These are phyloP conservation scores for Oncorhynchus keta DNA, from an alignment of 2,113 vertebrate genomes.

Conservation along the genomic window DNA sequence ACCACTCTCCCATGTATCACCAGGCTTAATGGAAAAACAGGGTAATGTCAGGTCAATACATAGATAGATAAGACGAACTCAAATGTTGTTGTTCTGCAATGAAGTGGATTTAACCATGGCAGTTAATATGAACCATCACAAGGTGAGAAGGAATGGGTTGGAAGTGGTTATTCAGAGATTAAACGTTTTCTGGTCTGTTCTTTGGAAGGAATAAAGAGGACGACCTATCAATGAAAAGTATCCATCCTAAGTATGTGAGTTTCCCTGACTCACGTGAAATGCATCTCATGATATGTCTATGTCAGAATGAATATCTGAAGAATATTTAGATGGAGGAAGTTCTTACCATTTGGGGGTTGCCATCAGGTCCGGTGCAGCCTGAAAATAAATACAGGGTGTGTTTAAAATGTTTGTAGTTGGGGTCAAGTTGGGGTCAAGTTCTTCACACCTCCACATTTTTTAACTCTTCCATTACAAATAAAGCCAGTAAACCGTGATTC, in stretches of 20 bases:
- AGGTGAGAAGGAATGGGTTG: too few species aligned
- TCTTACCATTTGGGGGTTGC: conserved; percentile 74
- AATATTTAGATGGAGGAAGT: neutral
- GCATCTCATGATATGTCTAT: neutral
- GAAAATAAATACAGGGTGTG: conserved; percentile 26
- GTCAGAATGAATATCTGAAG: neutral
- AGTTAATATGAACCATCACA: too few species aligned
- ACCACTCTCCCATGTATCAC: conserved; percentile 77
- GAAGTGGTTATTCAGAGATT: too few species aligned
- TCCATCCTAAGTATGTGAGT: neutral
- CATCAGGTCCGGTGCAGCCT: conserved; percentile 83
- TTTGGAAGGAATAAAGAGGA: too few species aligned
- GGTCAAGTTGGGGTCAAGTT: neutral
- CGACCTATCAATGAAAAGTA: neutral
- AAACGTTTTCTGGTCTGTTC: too few species aligned
- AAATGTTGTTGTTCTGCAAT: too few species aligned
- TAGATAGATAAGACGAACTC: too few species aligned
- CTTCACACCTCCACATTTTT: too few species aligned
- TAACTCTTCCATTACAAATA: neutral
- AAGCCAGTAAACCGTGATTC: neutral
- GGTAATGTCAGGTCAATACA: neutral
- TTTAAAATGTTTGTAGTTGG: neutral
- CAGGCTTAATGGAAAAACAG: conserved; percentile 67
- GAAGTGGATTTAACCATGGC: too few species aligned
- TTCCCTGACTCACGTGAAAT: neutral